Evolutionary conservation across 2,888 invertebrate genomes (phyloP), one percentile per base, ranked within the genome.

Genomic region (Monoplex corrugatus): DNA sequence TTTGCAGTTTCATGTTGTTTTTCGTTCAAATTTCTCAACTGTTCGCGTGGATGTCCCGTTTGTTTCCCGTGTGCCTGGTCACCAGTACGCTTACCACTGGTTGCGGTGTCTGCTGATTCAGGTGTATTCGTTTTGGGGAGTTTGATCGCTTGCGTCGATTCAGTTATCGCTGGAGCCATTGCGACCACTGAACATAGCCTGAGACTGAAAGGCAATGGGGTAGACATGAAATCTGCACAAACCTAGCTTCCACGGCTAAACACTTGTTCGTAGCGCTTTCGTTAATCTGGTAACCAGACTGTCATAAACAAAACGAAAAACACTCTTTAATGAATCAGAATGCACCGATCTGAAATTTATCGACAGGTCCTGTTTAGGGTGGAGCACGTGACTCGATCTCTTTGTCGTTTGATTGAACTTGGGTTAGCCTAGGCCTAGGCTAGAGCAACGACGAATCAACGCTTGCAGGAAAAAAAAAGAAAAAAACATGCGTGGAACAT

Each of bases 161-260:
- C 98, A 96, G 98, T 98, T 96, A 98, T 97, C 97, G 98, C 98
- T 97, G 98, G 98, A 97, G 98, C 98, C 98, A 98, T 98, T 97
- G 95, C 95, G 92, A 94, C 95, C 92, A 94, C 92, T 92, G 95
- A 95, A 93, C 95, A 95, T 94, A 94, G 92, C 94, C 95, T 94
- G 93, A 94, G 92, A 94, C 95, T 94, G 93, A 94, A 93, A 90
- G 94, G 93, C 92, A 94, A 92, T 87, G 94, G 93, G 87, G 91
- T 92, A 89, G 93, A 94, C 95, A 94, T 95, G 91, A 90, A 83
- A 78, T 45, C 32, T 80, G 45, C 10, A 28, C 23, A 23, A 80
- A 80, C 28, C 78, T 43, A 28, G 13, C 3, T 80, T 40, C 78
- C 78, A 80, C 78, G 43, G 40, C 78, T 43, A 80, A 43, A 43